phyloP scores from a whole-genome alignment of 35 echinoderm and acorn worm species.

The Eucidaris tribuloides region DNA sequence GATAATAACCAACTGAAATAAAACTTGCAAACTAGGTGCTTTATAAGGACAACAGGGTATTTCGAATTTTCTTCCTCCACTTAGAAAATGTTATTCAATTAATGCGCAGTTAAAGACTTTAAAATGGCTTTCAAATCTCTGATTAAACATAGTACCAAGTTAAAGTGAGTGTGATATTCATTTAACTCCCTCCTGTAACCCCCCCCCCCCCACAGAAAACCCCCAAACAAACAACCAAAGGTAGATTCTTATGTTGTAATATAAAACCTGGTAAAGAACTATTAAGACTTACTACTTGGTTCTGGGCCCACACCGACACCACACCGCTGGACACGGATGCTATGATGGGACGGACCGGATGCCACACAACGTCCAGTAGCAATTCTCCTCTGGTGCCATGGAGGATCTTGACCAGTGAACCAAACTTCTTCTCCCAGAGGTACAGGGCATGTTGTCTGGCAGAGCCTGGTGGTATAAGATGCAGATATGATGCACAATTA shows the following conservation, averaged over 20 bases:
- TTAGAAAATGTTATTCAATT: no score
- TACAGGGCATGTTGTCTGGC: constrained; percentile 94
- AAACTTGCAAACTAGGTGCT: no score
- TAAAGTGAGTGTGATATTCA: no score
- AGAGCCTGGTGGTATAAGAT: constrained; percentile 51
- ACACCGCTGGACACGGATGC: constrained; percentile 98
- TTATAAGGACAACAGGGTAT: no score
- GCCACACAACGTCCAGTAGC: constrained; percentile 96
- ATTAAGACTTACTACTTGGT: constrained; percentile 92
- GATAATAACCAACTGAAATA: no score
- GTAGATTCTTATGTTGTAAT: background rate
- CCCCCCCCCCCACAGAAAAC: no score
- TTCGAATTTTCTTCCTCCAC: no score
- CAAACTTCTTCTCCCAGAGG: constrained; percentile 99
- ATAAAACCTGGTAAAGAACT: background rate
- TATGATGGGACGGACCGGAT: constrained; percentile 99
- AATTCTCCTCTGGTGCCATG: constrained; percentile 96
- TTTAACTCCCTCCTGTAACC: no score
- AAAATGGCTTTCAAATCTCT: background rate
- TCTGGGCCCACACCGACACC: constrained; percentile 96
- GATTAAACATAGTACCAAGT: background rate
- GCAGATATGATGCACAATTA: background rate
- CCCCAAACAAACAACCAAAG: background rate
- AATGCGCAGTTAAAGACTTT: background rate
- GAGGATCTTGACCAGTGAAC: constrained; percentile 94